These are phyloP conservation scores for Hippocampus kuda DNA, from an alignment of 2,797 vertebrate species.

Conservation along the genomic window DNA sequence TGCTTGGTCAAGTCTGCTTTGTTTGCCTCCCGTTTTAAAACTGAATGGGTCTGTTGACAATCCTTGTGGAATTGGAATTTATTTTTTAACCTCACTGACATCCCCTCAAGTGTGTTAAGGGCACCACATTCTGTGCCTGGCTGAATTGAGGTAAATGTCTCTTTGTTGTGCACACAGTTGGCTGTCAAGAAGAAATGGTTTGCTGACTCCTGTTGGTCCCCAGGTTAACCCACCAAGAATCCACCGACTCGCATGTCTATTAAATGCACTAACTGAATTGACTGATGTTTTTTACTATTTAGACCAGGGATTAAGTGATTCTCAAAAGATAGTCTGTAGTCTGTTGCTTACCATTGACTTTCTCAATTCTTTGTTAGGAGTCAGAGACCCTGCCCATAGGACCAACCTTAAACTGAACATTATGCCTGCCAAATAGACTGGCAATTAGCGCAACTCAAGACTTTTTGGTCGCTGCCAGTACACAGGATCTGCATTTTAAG, in stretches of 20 bases:
- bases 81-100: conserved; percentile 39
- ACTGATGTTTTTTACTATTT: conserved; percentile 6
- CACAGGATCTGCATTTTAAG: conserved; percentile 59
- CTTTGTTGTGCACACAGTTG: conserved; percentile 28
- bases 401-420: conserved; percentile 48
- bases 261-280: conserved; percentile 49
- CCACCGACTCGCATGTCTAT: conserved; percentile 34
- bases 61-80: conserved; percentile 47
- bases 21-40: conserved; percentile 25
- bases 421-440: conserved; percentile 67
- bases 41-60: conserved; percentile 36
- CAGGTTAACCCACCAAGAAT: conserved; percentile 25
- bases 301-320: conserved; percentile 14
- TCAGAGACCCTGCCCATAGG: conserved; percentile 56
- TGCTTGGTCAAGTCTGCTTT: conserved; percentile 27
- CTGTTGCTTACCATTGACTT: conserved; percentile 53
- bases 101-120: conserved; percentile 40
- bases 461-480: conserved; percentile 55
- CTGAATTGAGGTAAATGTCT: conserved; percentile 42
- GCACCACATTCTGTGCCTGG: conserved; percentile 32
- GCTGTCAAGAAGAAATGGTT: conserved; percentile 43
- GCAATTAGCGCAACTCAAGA: conserved; percentile 64
- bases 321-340: conserved; percentile 49
- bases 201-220: conserved; percentile 27
- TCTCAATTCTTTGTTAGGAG: conserved; percentile 64